A percentile compares a stretch with the other conserved stretches of the same genome.
Evolutionary conservation across 2,797 vertebrate species (phyloP).

Genomic region (Myotis findleyi): DNA sequence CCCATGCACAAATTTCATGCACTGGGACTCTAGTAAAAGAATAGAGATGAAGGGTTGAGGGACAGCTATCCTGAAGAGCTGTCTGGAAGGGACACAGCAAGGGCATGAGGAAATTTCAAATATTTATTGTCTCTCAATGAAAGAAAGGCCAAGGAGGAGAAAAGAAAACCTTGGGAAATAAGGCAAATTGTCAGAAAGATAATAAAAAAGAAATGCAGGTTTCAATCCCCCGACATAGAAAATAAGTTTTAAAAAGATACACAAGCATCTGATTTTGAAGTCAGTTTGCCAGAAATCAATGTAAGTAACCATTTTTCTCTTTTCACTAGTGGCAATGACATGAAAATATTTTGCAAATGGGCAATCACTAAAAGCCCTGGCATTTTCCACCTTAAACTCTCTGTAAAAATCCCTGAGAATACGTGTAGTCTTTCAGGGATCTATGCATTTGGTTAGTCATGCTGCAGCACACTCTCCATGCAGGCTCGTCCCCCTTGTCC

Average conservation of each 20-base stretch:
- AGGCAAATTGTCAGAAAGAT: not conserved
- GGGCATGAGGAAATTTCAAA: not conserved
- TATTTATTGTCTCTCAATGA: not conserved
- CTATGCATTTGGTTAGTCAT: fast-evolving
- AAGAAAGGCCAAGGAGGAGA: constrained; percentile 16
- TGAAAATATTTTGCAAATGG: not conserved
- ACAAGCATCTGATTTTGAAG: not conserved
- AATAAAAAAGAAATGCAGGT: not conserved
- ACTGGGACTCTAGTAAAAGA: not conserved
- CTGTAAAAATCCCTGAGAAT: not conserved
- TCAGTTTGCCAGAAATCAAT: not conserved
- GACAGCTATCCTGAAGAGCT: not conserved
- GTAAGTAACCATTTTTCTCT: not conserved
- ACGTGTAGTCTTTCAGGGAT: fast-evolving
- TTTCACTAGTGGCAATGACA: not conserved
- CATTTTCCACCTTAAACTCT: not conserved
- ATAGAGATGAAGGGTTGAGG: not conserved
- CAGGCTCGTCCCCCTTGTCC: not conserved
- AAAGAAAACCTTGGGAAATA: not conserved
- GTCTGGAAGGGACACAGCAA: not conserved
- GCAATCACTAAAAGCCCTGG: not conserved
- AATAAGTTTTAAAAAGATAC: not conserved
- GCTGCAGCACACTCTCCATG: fast-evolving
- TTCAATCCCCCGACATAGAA: not conserved
- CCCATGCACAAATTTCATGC: too few species aligned